These are phyloP conservation scores for Clarias fuscus DNA, from an alignment of 2,797 vertebrate genomes.

Conservation along the genomic window DNA sequence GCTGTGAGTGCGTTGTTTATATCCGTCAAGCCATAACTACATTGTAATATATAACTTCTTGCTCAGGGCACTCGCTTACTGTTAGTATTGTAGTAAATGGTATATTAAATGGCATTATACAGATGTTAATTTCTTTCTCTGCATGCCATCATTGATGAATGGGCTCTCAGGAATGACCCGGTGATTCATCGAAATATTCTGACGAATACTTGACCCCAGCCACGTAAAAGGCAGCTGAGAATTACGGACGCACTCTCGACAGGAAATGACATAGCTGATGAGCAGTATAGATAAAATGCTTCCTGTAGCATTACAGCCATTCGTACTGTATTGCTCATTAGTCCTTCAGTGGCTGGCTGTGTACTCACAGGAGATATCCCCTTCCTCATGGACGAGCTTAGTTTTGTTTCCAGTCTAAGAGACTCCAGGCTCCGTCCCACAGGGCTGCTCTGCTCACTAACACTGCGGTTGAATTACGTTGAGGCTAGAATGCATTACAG, in stretches of 20 bases:
- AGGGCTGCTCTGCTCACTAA: slow-evolving; percentile 8
- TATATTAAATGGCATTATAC: background rate
- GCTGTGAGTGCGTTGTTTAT: background rate
- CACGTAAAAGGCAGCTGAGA: background rate
- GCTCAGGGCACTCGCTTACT: background rate
- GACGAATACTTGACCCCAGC: background rate
- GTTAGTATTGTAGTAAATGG: slow-evolving; percentile 11
- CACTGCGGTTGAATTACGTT: slow-evolving; percentile 4
- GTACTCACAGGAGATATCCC: background rate
- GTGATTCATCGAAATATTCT: background rate
- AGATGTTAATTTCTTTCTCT: background rate
- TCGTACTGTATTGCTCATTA: background rate
- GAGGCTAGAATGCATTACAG: background rate
- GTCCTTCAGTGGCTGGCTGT: background rate
- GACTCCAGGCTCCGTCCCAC: slow-evolving; percentile 4
- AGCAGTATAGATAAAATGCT: slow-evolving; percentile 18
- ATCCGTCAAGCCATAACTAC: background rate
- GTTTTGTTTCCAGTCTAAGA: slow-evolving; percentile 8
- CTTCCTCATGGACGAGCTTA: background rate
- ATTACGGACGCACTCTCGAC: background rate
- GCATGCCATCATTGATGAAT: background rate
- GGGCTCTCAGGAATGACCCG: background rate
- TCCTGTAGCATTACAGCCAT: slow-evolving; percentile 3
- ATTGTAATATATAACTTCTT: background rate
- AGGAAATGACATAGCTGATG: slow-evolving; percentile 21